Evolutionary conservation across 2,797 vertebrate genomes (phyloP).

Genomic region (Microctenopoma stevenorrisi): DNA sequence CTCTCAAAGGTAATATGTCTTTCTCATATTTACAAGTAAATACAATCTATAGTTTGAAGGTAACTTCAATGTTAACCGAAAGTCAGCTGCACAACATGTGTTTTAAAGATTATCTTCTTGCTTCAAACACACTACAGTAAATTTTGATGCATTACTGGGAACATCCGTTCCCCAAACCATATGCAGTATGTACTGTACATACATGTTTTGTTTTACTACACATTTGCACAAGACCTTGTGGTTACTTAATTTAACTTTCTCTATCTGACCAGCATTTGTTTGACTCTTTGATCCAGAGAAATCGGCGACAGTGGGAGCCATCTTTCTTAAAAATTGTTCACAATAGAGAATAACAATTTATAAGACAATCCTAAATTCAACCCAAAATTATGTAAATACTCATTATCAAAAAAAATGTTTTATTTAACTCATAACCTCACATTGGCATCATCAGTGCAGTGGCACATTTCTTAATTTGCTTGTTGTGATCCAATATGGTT

Average conservation of each 20-base stretch:
- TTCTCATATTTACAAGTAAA: neutral
- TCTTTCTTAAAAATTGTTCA: constrained; percentile 3
- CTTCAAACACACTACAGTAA: neutral
- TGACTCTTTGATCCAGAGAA: neutral
- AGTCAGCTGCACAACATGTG: constrained; percentile 1
- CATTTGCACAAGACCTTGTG: neutral
- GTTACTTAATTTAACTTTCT: neutral
- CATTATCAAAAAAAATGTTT: constrained; percentile 33
- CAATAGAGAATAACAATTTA: neutral
- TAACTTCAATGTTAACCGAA: too few species aligned
- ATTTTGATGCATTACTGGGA: neutral
- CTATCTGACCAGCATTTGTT: neutral
- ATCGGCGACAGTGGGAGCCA: neutral
- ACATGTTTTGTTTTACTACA: neutral
- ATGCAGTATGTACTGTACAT: neutral
- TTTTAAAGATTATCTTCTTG: neutral
- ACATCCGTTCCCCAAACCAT: neutral
- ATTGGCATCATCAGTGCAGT: constrained; percentile 46
- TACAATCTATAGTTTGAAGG: too few species aligned
- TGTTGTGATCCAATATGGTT: constrained; percentile 68
- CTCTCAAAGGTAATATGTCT: constrained; percentile 10
- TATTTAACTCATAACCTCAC: constrained; percentile 48
- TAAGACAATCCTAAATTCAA: constrained; percentile 29
- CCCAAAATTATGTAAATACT: constrained; percentile 13
- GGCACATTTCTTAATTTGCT: constrained; percentile 61